Evolutionary conservation across 2,888 invertebrate genomes (phyloP), one percentile per base, ranked within the genome.

Genomic region (Eugnorisma glareosa): DNA sequence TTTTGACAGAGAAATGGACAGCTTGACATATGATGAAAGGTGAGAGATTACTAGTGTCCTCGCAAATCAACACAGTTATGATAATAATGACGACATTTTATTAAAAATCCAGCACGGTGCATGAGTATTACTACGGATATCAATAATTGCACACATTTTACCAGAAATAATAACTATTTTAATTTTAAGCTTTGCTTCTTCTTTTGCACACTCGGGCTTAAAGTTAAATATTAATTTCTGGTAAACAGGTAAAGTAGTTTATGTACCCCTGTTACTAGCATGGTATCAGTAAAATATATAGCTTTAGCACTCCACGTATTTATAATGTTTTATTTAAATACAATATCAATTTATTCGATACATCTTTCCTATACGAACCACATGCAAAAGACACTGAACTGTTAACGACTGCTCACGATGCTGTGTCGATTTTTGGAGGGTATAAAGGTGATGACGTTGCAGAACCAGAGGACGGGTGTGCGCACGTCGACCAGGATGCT

Each of bases 401-500:
- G 28, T 67, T 82, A 54, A 63, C 37, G n/a, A 86, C 86, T 79
- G 54, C 45, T 73, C 79, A 83, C 70, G 43, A 59, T 59, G 35
- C 0, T 72, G 43, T 11, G 37, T 28, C 7, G 31, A 6, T 54
- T 59, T 61, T n/a, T 2, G 28, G 59, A 40, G 48, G 4, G 1
- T 72, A 51, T 40, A 66, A 79, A 7, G n/a, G 43, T 73, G 45
- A 18, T 67, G 45, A 45, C 69, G 13, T 86, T 84, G 31, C 94
- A 95, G 95, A 94, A 96, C 94, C 96, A 95, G 96, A 91, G 95
- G 95, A 90, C 93, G 95, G 93, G 95, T 95, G 94, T 95, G 96
- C 93, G 94, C 93, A 90, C 95, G 95, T 90, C 94, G 94, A 90
- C 92, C 90, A 86, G 92, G 90, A 67, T 93, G 94, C 74, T 94